Evolutionary conservation across 2,797 vertebrate genomes (phyloP).

Genomic region (Benthosema pterotum): DNA sequence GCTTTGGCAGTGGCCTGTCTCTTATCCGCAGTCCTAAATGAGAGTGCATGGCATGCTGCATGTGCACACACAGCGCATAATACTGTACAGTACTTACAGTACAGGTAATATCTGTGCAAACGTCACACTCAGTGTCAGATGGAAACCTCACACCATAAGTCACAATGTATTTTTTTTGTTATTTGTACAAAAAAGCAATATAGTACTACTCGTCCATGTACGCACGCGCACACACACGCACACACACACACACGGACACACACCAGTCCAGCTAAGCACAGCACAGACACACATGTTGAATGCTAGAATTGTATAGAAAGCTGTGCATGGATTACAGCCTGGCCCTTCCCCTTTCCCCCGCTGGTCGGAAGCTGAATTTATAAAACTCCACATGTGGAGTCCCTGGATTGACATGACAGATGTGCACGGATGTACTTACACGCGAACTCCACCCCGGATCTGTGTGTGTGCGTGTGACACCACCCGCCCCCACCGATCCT

Average conservation of each 20-base stretch:
- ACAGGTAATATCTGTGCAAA: not conserved
- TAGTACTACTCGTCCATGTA: too few relatives aligned
- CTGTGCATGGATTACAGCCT: conserved; percentile 42
- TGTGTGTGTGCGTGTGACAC: conserved; percentile 8
- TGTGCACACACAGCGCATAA: too few relatives aligned
- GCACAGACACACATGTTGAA: not conserved
- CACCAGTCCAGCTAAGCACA: not conserved
- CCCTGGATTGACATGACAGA: conserved; percentile 65
- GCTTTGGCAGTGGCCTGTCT: conserved; percentile 18
- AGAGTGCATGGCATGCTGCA: not conserved
- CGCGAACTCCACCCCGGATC: conserved; percentile 42
- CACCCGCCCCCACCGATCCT: conserved; percentile 27
- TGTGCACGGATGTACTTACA: conserved; percentile 58
- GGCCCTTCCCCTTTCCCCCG: not conserved
- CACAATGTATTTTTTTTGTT: not conserved
- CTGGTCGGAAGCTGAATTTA: conserved; percentile 29
- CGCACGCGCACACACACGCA: not conserved
- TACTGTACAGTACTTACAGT: not conserved
- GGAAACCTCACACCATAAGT: too few relatives aligned
- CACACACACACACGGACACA: conserved; percentile 1
- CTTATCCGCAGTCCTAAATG: conserved; percentile 20
- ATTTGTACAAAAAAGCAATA: too few relatives aligned
- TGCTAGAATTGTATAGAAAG: conserved; percentile 15
- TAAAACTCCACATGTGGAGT: conserved; percentile 48
- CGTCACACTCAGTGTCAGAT: not conserved